Base-by-base conservation (phyloP, 1,140 invertebrate genomes). In the Diuraphis noxia region DNA sequence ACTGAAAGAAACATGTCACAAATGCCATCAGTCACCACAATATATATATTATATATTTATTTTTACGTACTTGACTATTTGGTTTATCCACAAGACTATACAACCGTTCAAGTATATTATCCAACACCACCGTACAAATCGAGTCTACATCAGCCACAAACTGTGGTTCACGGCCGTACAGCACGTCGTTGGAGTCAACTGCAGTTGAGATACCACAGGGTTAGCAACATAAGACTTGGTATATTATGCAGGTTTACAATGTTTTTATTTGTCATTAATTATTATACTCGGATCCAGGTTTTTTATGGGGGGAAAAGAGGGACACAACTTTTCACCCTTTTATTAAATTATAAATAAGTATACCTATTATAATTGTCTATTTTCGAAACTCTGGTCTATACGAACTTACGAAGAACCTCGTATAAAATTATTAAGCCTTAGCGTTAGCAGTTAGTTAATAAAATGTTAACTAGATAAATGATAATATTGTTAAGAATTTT, bases 181-280 rank as follows among this genome's bases (percentile, higher is more conserved):
- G 94, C 86, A 96, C 95, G 94, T 99, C 98, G 94, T 99, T 99
- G 4, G 98, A 98, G 93, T 99, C 96, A 88, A 99, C 97, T 98
- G 94, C 97, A 98, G 94, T 92, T 94, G 95, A 93, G 30, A 0
- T 92, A 86, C 92, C 92, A 92, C 92, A 82, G 72, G 91, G 85
- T 43, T 84, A 93, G 40, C 40, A 72, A 5, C 13, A 5, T n/a
- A n/a, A n/a, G n/a, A n/a, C n/a, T n/a, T n/a, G n/a, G n/a, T n/a
- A n/a, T n/a, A n/a, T n/a, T n/a, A n/a, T n/a, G n/a, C n/a, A n/a
- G n/a, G n/a, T n/a, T n/a, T n/a, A n/a, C n/a, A n/a, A n/a, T n/a
- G n/a, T n/a, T n/a, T n/a, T n/a, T n/a, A n/a, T n/a, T n/a, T n/a
- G n/a, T n/a, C n/a, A n/a, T n/a, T n/a, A n/a, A n/a, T n/a, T n/a